A percentile compares a stretch with the other conserved stretches of the same genome.
phyloP scores from a whole-genome alignment of 2,113 vertebrate species.

The Barbus barbus region DNA sequence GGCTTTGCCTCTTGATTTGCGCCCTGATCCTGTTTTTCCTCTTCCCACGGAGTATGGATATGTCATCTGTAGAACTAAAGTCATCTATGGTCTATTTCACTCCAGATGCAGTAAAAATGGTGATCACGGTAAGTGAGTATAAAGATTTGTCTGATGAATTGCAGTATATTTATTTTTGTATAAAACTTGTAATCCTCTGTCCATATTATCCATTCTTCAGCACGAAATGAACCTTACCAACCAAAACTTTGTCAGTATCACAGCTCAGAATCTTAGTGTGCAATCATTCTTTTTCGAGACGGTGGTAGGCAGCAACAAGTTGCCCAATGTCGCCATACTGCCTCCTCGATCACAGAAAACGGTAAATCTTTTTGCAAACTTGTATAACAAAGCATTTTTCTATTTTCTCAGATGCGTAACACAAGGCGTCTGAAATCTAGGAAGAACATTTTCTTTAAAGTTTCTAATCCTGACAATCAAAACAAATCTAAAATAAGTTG shows the following conservation, averaged over 20 bases:
- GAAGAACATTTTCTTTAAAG: too few species aligned
- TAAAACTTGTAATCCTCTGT: neutral
- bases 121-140: conserved; percentile 67
- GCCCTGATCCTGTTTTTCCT: conserved; percentile 92
- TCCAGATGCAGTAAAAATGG: conserved; percentile 59
- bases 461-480: too few species aligned
- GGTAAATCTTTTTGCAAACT: conserved; percentile 67
- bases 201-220: conserved; percentile 60
- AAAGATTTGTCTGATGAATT: neutral
- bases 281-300: conserved; percentile 74
- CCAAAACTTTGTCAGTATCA: conserved; percentile 79
- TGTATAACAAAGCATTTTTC: neutral
- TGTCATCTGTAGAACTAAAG: conserved; percentile 85
- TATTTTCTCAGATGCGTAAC: neutral
- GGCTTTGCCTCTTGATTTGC: conserved; percentile 81
- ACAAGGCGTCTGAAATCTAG: too few species aligned
- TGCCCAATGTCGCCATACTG: conserved; percentile 69
- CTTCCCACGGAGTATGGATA: conserved; percentile 89
- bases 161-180: neutral
- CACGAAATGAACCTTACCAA: conserved; percentile 83
- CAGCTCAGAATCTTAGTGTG: conserved; percentile 69
- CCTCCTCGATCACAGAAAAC: conserved; percentile 66
- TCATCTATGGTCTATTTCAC: conserved; percentile 83
- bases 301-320: conserved; percentile 73
- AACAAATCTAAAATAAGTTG: too few species aligned